These are phyloP conservation scores for Seira musarum DNA, from an alignment of 2,888 invertebrate genomes.

Conservation along the genomic window DNA sequence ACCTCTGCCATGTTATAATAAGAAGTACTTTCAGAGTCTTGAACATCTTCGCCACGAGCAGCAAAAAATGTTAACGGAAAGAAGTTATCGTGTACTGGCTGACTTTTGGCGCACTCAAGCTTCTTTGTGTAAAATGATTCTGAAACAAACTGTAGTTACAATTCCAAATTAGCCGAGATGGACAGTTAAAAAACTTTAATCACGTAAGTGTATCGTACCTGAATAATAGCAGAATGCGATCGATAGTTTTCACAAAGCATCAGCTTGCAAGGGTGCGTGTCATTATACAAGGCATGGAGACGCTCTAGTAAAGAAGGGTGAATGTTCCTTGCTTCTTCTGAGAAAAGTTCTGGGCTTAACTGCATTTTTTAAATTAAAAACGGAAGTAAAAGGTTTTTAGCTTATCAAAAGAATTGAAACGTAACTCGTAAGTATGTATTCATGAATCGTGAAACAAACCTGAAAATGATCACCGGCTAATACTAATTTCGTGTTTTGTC, in stretches of 20 bases:
- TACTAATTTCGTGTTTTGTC: slow-evolving; percentile 81
- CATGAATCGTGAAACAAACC: slow-evolving; percentile 70
- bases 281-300: slow-evolving; percentile 83
- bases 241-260: slow-evolving; percentile 87
- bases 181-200: background rate
- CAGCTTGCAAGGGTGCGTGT: slow-evolving; percentile 83
- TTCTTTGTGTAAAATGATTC: slow-evolving; percentile 86
- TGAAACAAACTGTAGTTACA: slow-evolving; percentile 82
- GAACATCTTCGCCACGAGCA: slow-evolving; percentile 84
- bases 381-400: no score
- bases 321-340: slow-evolving; percentile 72
- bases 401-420: no score
- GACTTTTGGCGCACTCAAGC: slow-evolving; percentile 82
- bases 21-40: slow-evolving; percentile 82
- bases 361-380: no score
- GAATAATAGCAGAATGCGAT: slow-evolving; percentile 86
- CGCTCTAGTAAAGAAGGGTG: slow-evolving; percentile 85
- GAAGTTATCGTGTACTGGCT: slow-evolving; percentile 80
- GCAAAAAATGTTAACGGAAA: slow-evolving; percentile 81
- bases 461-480: slow-evolving; percentile 90
- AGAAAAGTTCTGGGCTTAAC: slow-evolving; percentile 85
- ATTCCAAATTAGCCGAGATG: background rate
- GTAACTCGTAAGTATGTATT: no score
- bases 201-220: slow-evolving; percentile 71
- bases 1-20: slow-evolving; percentile 88